A percentile compares a stretch with the other conserved stretches of the same genome.
Conservation (phyloP, 1,140 invertebrate species). For the Drosophila sproati region DNA sequence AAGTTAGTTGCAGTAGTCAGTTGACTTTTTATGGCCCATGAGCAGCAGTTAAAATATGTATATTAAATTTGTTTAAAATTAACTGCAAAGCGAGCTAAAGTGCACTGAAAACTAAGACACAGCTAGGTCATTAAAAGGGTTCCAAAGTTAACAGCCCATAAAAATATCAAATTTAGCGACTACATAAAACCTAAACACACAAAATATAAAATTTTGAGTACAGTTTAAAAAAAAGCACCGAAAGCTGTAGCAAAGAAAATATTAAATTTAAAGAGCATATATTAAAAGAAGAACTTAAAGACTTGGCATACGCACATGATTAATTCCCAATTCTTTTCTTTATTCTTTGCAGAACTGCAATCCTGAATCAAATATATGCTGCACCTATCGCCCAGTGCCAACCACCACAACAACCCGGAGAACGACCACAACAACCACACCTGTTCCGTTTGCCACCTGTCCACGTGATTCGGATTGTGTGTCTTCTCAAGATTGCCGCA, state of each 20-base stretch:
- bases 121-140: too few relatives aligned
- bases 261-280: too few relatives aligned
- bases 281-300: too few relatives aligned
- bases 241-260: too few relatives aligned
- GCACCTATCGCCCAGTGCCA: conserved; percentile 62
- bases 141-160: too few relatives aligned
- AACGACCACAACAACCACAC: conserved; percentile 64
- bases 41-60: conserved; percentile 1
- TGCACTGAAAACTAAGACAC: too few relatives aligned
- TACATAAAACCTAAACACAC: too few relatives aligned
- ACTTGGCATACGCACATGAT: too few relatives aligned
- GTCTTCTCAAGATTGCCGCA: conserved; percentile 68
- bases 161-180: too few relatives aligned
- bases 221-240: too few relatives aligned
- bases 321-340: neutral
- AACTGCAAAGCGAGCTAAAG: too few relatives aligned
- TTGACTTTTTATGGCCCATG: conserved; percentile 13
- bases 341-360: conserved; percentile 67
- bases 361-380: conserved; percentile 70
- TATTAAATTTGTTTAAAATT: neutral
- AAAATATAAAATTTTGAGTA: too few relatives aligned
- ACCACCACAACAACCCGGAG: conserved; percentile 45
- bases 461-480: conserved; percentile 73
- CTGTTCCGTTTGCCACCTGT: conserved; percentile 60
- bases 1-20: conserved; percentile 45